These are phyloP conservation scores for Ashinkailepas kermadecensis DNA, from an alignment of 2,888 invertebrate species.

Conservation along the genomic window DNA sequence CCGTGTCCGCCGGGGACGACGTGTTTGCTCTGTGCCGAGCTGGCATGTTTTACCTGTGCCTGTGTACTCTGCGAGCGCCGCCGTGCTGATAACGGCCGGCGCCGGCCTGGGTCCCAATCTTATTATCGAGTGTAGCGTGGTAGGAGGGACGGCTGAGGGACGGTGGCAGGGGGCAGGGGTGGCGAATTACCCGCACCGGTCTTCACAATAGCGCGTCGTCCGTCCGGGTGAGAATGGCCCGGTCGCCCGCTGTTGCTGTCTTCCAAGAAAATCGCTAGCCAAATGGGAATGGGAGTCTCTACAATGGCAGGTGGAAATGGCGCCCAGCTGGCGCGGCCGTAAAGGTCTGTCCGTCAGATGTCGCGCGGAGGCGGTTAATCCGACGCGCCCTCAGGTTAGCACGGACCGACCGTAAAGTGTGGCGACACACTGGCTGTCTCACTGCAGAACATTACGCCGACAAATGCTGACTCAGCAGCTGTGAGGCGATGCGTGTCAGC, in stretches of 20 bases:
- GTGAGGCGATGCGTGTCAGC: no score
- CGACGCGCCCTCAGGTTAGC: not conserved
- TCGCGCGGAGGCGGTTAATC: not conserved
- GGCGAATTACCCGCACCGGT: not conserved
- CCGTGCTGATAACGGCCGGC: not conserved
- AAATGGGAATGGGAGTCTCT: not conserved
- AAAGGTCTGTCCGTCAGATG: not conserved
- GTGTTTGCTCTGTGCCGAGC: not conserved
- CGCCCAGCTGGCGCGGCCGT: not conserved
- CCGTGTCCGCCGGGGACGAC: not conserved
- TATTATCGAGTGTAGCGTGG: not conserved
- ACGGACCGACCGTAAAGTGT: not conserved
- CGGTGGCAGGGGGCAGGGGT: not conserved
- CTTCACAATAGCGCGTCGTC: not conserved
- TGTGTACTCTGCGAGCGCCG: not conserved
- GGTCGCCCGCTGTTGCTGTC: not conserved
- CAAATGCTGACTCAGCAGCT: no score
- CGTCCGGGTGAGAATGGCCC: not conserved
- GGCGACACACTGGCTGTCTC: not conserved
- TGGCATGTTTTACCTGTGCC: not conserved
- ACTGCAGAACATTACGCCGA: no score
- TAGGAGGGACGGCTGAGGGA: not conserved
- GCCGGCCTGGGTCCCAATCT: not conserved
- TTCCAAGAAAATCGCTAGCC: not conserved
- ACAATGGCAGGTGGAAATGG: slow-evolving; percentile 10